Evolutionary conservation across 2,888 invertebrate species (phyloP).

Genomic region (Leucania comma): DNA sequence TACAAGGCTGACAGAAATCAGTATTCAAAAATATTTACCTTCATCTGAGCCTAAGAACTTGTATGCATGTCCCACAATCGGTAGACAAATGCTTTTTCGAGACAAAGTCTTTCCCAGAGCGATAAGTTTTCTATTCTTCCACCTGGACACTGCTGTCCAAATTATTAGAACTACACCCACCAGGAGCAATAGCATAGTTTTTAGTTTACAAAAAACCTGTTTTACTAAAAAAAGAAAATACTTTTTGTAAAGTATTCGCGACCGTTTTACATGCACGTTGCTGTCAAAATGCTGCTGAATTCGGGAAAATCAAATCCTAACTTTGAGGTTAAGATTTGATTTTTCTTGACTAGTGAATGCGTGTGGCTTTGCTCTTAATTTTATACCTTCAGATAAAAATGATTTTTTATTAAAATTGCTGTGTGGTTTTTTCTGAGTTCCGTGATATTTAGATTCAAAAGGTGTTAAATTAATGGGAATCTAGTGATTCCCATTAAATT

Average conservation of each 20-base stretch:
- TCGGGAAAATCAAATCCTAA: no score
- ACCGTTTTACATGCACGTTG: not conserved
- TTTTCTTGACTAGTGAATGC: not conserved
- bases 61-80: conserved; percentile 65
- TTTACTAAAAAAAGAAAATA: not conserved
- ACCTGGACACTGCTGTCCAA: conserved; percentile 50
- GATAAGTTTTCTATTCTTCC: conserved; percentile 57
- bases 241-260: not conserved
- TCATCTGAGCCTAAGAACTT: conserved; percentile 63
- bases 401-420: no score
- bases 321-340: no score
- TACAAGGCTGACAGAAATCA: no score
- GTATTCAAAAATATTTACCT: conserved; percentile 45
- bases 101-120: conserved; percentile 50
- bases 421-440: no score
- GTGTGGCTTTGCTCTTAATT: not conserved
- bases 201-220: not conserved
- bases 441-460: no score
- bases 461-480: no score
- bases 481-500: no score
- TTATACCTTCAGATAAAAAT: no score
- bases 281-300: not conserved
- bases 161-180: conserved; percentile 41
- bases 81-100: conserved; percentile 47
- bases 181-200: conserved; percentile 41